Evolutionary conservation across 2,888 invertebrate genomes (phyloP), one percentile per base, ranked within the genome.

Genomic region (Lepetodrilus schrolli): DNA sequence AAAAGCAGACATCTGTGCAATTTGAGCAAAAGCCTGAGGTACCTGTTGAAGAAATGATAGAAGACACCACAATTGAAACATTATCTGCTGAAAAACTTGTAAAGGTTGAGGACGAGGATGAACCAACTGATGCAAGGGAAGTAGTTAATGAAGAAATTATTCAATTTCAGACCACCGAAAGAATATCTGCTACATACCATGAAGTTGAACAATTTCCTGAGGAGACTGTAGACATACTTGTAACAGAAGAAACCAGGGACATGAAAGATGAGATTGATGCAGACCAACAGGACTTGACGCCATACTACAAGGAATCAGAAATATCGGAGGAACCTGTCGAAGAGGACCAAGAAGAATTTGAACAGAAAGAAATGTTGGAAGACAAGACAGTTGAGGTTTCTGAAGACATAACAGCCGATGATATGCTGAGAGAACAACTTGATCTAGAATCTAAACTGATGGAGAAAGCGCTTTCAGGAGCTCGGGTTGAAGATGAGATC

Each of bases 341-440:
- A 20, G 70, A 72, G 37, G 73, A 78, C 68, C 72, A 74, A 38
- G 72, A 70, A 43, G 7, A 30, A 17, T 30, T 26, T n/a, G 58
- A 30, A 30, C 17, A 30, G 10, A 3, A 58, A 30, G 30, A 26
- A 2, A 34, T 26, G 17, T 30, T 58, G 30, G 37, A 74, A 26
- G 43, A 70, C n/a, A n/a, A n/a, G 2, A 69, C 51, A 36, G 20
- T 30, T 30, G 66, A 74, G 20, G 50, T n/a, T n/a, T n/a, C n/a
- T n/a, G n/a, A n/a, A n/a, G n/a, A n/a, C n/a, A n/a, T n/a, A n/a
- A n/a, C 21, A 38, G 48, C 43, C 34, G 72, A 70, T 36, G 7
- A 38, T 20, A n/a, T 43, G 38, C 23, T 38, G 34, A 17, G 21
- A 10, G n/a, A 43, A 10, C 10, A 43, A 43, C 13, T 43, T 43